Evolutionary conservation across 2,797 vertebrate genomes (phyloP), one percentile per base, ranked within the genome.

Genomic region (Squalus acanthias): DNA sequence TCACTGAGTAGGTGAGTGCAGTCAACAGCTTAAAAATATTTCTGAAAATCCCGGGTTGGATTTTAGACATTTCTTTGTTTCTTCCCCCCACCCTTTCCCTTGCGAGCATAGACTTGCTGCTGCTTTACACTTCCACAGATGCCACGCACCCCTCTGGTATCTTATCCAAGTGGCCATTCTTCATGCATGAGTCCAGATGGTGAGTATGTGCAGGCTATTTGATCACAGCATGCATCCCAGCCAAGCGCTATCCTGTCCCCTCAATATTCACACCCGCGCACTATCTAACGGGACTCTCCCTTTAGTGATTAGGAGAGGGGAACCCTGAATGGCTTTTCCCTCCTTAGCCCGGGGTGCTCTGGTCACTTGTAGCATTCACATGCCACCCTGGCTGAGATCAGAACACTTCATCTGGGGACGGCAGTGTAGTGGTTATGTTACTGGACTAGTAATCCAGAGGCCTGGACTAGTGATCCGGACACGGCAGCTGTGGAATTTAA

Each of bases 1-100:
- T 93, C 91, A 93, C 65, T 93, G 91, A 93, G 65, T 46, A 69
- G 65, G 65, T 93, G 91, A 46, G 65, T 69, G n/a, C 24, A 63
- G 60, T n/a, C 60, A 67, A n/a, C 13, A 65, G 60, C 89, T 57
- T 93, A 69, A 93, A 93, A 93, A 93, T 93, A 93, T 69, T 67
- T 93, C 91, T 93, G n/a, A 82, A 46, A 82, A 15, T 82, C 39
- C 46, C 39, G 10, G 79, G 17, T 82, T 82, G n/a, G 3, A 82
- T 46, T 46, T 82, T 46, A 82, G 79, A 82, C 79, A 82, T 82
- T 46, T 70, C 69, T 70, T 82, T 82, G n/a, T 2, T 46, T 20
- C 20, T 46, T 3, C 79, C 39, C 12, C n/a, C 53, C 53, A 57
- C 53, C 53, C 5, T 57, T 17, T 17, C 39, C 26, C 20, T 46